These are phyloP conservation scores for Camponotus floridanus DNA, from an alignment of 1,140 invertebrate genomes.

Conservation along the genomic window DNA sequence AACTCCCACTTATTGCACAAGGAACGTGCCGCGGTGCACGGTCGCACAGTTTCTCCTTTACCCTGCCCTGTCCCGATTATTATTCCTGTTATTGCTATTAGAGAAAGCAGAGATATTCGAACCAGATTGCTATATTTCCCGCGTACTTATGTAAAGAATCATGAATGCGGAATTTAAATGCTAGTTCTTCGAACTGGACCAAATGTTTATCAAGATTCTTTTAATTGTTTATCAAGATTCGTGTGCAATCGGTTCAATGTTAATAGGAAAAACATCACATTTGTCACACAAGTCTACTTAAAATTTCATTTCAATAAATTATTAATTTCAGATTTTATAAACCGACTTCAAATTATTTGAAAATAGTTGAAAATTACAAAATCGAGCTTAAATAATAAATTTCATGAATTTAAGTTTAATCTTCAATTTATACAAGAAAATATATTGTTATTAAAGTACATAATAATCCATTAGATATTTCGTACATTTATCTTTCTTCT, in stretches of 20 bases:
- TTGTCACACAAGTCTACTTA: not conserved
- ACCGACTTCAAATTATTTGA: not conserved
- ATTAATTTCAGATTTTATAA: not conserved
- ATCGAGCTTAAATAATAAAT: not conserved
- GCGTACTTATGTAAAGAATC: conserved; percentile 30
- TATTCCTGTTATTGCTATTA: conserved; percentile 41
- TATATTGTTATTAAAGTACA: not conserved
- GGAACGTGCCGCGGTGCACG: conserved; percentile 48
- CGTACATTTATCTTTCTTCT: not conserved
- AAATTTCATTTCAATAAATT: not conserved
- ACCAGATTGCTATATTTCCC: not conserved
- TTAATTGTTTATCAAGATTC: not conserved
- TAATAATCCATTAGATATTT: not conserved
- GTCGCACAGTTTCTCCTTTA: conserved; percentile 57
- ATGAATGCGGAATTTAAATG: not conserved
- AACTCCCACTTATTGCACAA: conserved; percentile 72
- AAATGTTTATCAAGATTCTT: not conserved
- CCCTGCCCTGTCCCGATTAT: conserved; percentile 32
- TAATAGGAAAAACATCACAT: too few relatives aligned
- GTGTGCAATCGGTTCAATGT: not conserved
- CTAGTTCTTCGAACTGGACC: not conserved
- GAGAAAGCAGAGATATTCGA: conserved; percentile 46
- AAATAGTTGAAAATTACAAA: not conserved
- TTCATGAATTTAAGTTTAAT: too few relatives aligned
- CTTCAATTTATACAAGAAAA: too few relatives aligned